Conservation (phyloP, 2,113 vertebrate genomes). For the Tympanuchus pallidicinctus region DNA sequence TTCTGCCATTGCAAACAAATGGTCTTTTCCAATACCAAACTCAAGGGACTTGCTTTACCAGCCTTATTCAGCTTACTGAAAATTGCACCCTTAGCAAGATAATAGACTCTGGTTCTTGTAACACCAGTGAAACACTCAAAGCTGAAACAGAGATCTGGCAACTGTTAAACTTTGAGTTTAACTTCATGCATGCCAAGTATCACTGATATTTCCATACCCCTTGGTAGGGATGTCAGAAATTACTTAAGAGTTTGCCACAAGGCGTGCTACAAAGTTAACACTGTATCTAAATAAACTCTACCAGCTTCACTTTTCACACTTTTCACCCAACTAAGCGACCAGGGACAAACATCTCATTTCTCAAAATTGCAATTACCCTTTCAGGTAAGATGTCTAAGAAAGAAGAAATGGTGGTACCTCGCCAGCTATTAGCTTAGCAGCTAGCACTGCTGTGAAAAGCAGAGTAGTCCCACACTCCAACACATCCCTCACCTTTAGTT, state of each 20-base stretch:
- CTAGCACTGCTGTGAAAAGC: neutral
- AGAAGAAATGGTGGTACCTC: neutral
- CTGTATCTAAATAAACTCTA: neutral
- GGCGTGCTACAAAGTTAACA: neutral
- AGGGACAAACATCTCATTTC: neutral
- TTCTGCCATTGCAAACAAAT: neutral
- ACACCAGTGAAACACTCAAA: neutral
- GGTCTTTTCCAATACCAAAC: neutral
- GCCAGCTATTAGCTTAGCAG: neutral
- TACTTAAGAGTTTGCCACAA: neutral
- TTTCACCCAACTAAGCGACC: neutral
- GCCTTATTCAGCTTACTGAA: neutral
- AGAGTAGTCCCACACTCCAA: neutral
- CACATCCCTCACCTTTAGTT: neutral
- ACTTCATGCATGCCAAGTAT: neutral
- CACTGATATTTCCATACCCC: neutral
- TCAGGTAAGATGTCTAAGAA: neutral
- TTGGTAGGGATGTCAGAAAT: neutral
- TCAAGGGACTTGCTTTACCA: neutral
- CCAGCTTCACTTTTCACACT: neutral
- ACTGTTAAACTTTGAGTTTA: neutral
- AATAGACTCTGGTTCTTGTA: neutral
- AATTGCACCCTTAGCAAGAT: neutral
- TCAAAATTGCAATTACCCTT: neutral
- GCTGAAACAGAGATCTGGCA: neutral